phyloP scores from a whole-genome alignment of 35 echinoderm and acorn worm species.

The Hemicentrotus pulcherrimus region DNA sequence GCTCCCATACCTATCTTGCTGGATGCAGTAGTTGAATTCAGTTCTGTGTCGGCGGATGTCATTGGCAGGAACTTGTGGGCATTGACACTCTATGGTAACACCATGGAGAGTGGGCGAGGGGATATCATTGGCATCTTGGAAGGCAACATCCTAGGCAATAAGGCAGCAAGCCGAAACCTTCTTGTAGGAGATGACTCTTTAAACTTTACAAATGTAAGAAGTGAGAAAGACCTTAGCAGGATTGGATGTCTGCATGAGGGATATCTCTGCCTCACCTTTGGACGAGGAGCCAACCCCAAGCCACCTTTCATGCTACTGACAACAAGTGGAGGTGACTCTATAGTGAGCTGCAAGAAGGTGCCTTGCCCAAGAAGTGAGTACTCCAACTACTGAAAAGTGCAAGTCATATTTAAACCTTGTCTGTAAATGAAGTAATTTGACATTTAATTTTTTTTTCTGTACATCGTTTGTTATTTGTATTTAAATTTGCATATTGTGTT shows the following conservation, averaged over 20 bases:
- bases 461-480: too few relatives aligned
- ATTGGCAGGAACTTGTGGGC: constrained; percentile 70
- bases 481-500: too few relatives aligned
- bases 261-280: constrained; percentile 75
- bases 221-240: constrained; percentile 72
- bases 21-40: constrained; percentile 61
- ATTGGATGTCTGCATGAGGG: constrained; percentile 71
- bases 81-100: constrained; percentile 70
- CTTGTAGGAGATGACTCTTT: constrained; percentile 47
- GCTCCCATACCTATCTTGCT: constrained; percentile 66
- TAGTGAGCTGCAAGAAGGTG: constrained; percentile 42
- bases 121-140: constrained; percentile 63
- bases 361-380: constrained; percentile 46
- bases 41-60: constrained; percentile 52
- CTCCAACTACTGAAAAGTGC: background rate
- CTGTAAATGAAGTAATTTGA: too few relatives aligned
- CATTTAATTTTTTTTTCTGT: too few relatives aligned
- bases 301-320: constrained; percentile 69
- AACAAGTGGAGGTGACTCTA: constrained; percentile 38
- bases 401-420: too few relatives aligned
- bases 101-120: constrained; percentile 56
- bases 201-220: constrained; percentile 55
- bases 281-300: constrained; percentile 60
- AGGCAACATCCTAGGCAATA: constrained; percentile 63
- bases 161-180: constrained; percentile 35